Conservation (phyloP, 2,797 vertebrate species). For the Phoeniculus purpureus region DNA sequence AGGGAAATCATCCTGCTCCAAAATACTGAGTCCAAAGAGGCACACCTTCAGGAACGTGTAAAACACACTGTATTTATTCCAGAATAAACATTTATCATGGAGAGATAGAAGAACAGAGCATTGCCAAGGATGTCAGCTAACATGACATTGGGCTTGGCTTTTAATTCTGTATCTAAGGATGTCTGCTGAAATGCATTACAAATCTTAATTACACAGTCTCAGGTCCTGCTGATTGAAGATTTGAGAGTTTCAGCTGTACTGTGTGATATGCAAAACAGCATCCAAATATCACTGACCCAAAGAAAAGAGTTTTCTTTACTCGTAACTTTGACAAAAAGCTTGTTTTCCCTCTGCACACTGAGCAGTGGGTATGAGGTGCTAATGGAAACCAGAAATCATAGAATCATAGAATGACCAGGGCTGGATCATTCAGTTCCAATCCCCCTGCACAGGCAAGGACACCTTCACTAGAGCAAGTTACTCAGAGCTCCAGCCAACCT, state of each 20-base stretch:
- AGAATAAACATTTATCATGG: neutral
- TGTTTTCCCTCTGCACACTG: fast-evolving
- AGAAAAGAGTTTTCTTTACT: neutral
- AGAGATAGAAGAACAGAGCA: neutral
- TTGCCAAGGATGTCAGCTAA: neutral
- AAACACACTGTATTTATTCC: neutral
- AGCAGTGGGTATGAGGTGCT: neutral
- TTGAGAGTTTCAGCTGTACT: neutral
- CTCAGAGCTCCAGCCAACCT: too few relatives aligned
- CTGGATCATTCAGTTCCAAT: too few relatives aligned
- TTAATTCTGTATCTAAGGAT: neutral
- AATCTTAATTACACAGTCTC: neutral
- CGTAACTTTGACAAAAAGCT: neutral
- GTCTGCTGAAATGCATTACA: neutral
- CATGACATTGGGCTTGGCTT: neutral
- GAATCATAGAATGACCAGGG: too few relatives aligned
- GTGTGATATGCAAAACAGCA: neutral
- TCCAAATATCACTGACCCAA: neutral
- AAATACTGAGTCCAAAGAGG: neutral
- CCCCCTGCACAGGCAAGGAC: too few relatives aligned
- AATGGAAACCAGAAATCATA: neutral
- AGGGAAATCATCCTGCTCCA: neutral
- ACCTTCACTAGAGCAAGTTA: too few relatives aligned
- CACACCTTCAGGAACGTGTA: neutral
- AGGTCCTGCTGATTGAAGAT: fast-evolving